phyloP scores from a whole-genome alignment of 1,140 invertebrate genomes.

The Hyles euphorbiae region DNA sequence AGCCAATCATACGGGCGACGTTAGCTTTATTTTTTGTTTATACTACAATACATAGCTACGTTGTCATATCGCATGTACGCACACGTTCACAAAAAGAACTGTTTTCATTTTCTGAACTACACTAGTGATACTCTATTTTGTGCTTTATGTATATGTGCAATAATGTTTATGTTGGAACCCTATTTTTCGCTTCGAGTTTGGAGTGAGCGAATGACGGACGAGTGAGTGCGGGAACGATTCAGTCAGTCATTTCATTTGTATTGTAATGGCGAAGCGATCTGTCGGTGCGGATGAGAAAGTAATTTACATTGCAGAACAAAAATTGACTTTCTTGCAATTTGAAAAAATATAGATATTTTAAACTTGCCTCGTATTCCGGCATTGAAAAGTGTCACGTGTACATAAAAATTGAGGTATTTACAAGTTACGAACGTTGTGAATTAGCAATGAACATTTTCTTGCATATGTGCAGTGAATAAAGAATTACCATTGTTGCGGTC shows the following conservation, averaged over 20 bases:
- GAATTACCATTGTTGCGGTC: conserved; percentile 22
- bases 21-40: conserved; percentile 73
- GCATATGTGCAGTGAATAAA: conserved; percentile 48
- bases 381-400: conserved; percentile 3
- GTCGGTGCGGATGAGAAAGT: conserved; percentile 24
- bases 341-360: too few species aligned
- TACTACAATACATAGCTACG: conserved; percentile 54
- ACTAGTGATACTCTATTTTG: conserved; percentile 24
- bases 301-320: conserved; percentile 1
- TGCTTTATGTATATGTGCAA: conserved; percentile 17
- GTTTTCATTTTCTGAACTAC: conserved; percentile 24
- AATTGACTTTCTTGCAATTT: conserved; percentile 3
- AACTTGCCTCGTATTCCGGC: neutral
- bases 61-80: conserved; percentile 45
- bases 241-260: conserved; percentile 9
- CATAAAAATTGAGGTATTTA: conserved; percentile 4
- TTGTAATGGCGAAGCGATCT: conserved; percentile 29
- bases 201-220: conserved; percentile 13
- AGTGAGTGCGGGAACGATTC: conserved; percentile 18
- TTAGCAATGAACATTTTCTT: conserved; percentile 42
- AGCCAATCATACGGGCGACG: conserved; percentile 44
- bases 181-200: conserved; percentile 9
- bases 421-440: conserved; percentile 18
- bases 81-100: conserved; percentile 37
- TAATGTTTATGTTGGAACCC: conserved; percentile 7